Evolutionary conservation across 2,797 vertebrate species (phyloP), one percentile per base, ranked within the genome.

Genomic region (Aratinga solstitialis): DNA sequence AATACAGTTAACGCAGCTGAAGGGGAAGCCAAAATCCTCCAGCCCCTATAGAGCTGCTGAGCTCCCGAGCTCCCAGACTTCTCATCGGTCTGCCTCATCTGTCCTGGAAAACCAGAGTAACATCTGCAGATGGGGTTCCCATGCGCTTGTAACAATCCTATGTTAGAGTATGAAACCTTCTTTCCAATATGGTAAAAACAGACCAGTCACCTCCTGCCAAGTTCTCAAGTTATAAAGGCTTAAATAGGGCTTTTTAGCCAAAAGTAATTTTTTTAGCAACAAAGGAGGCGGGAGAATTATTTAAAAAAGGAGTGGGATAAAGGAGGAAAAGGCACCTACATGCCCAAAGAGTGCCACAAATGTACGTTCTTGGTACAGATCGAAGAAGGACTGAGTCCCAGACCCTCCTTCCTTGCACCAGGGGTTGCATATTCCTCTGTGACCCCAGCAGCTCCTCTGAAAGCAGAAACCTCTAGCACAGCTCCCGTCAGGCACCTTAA

Each of bases 181-280:
- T 81, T 91, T 94, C 61, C 74, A 62, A 36, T 61, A 80, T 10
- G 22, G 50, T 38, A 90, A 87, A 93, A 95, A 75, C 58, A 91
- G 66, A 93, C 16, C 21, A 40, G 53, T 56, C 24, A 38, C 7
- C 13, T 83, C 61, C 61, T 73, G 72, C 45, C 78, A 93, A 90
- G 30, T 86, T 92, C 62, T 92, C 45, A 73, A 54, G 19, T 61
- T 40, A 84, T 68, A 87, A 81, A 77, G 38, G 38, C 19, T 84
- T 47, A 71, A 34, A 58, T 2, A 18, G 5, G 21, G 24, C 16
- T 34, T 68, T 65, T 82, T 45, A 88, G 51, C 13, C 40, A 76
- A 63, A 81, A 61, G 24, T 32, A 53, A 58, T n/a, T 76, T 51
- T 84, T 92, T 84, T 72, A 86, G 24, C 47, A 68, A 27, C 62